Evolutionary conservation across 2,797 vertebrate genomes (phyloP).

Genomic region (Pelobates cultripes): DNA sequence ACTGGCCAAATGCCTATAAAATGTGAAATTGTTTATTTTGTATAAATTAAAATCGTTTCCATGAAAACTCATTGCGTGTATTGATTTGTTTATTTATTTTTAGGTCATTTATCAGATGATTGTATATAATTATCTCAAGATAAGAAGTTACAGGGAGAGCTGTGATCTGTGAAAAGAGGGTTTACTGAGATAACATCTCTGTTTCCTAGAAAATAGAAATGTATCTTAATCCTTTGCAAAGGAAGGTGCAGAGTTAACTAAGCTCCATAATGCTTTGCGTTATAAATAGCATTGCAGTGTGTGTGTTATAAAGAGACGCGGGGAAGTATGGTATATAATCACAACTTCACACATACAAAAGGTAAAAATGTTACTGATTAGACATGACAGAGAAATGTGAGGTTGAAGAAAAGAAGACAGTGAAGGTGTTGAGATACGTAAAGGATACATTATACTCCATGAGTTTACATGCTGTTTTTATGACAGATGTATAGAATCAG

Average conservation of each 20-base stretch:
- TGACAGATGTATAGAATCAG: slow-evolving; percentile 29
- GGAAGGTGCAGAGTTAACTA: neutral
- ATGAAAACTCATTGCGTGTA: neutral
- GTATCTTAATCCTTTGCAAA: neutral
- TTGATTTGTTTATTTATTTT: neutral
- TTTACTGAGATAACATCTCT: slow-evolving; percentile 7
- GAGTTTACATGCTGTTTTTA: slow-evolving; percentile 20
- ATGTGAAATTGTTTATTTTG: too few species aligned
- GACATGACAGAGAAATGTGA: slow-evolving; percentile 20
- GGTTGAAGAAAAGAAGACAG: slow-evolving; percentile 4
- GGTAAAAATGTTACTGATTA: slow-evolving; percentile 11
- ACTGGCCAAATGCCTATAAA: too few species aligned
- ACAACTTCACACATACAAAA: neutral
- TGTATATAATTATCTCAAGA: neutral
- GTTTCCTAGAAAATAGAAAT: neutral
- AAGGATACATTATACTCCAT: slow-evolving; percentile 1
- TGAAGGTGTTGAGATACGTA: slow-evolving; percentile 25
- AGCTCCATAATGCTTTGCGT: neutral
- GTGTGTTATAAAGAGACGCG: neutral
- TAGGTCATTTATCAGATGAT: slow-evolving; percentile 6
- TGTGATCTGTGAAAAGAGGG: neutral
- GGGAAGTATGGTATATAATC: neutral
- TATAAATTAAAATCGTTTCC: neutral
- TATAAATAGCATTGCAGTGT: neutral
- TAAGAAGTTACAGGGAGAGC: neutral